These are phyloP conservation scores for Syncerus caffer DNA, from an alignment of 2,797 vertebrate species.

Conservation along the genomic window DNA sequence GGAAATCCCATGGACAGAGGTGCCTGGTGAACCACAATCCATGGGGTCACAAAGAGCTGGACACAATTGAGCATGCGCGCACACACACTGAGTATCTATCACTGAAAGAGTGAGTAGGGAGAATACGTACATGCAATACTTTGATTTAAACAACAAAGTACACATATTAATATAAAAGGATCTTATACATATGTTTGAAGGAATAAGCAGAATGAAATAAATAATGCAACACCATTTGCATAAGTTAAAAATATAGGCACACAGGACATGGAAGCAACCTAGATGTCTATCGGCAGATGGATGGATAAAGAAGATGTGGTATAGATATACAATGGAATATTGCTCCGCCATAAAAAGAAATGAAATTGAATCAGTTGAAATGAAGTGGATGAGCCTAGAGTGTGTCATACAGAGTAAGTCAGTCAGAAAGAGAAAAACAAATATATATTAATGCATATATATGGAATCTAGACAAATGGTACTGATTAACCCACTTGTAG, in stretches of 20 bases:
- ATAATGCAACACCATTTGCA: not conserved
- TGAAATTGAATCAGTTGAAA: not conserved
- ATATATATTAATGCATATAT: not conserved
- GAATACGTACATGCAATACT: not conserved
- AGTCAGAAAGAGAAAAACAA: not conserved
- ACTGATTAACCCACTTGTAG: not conserved
- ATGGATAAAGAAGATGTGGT: not conserved
- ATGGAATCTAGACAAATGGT: not conserved
- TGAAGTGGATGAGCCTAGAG: not conserved
- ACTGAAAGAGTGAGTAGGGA: not conserved
- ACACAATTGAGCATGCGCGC: accelerated
- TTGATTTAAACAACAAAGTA: not conserved
- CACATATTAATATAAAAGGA: not conserved
- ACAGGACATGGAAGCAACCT: not conserved
- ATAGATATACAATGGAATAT: not conserved
- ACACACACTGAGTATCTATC: not conserved
- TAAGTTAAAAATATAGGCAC: not conserved
- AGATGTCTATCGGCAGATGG: not conserved
- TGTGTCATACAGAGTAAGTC: not conserved
- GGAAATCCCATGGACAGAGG: not conserved
- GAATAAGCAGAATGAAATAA: not conserved
- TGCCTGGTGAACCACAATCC: not conserved
- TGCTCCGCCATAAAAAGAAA: not conserved
- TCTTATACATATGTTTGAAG: not conserved
- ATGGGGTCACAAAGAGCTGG: not conserved